Base-by-base conservation (phyloP, 2,797 vertebrate genomes). In the Echiichthys vipera region DNA sequence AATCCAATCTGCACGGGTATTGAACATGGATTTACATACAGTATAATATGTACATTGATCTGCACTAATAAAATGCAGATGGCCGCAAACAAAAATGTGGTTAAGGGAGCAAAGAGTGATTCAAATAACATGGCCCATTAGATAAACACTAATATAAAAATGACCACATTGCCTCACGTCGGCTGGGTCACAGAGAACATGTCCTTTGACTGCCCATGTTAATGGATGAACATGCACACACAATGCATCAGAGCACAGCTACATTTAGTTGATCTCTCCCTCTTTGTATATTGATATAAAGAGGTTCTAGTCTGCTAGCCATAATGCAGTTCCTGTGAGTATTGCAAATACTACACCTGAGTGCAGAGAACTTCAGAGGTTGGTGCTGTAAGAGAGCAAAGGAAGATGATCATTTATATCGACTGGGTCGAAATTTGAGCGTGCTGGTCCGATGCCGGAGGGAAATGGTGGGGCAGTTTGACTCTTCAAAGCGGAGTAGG, bases 391-490 rank as follows among this genome's bases (percentile, higher is more conserved):
- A 49, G 66, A 30, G 46, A 78, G 73, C 61, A 65, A 68, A 66
- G 65, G 64, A 65, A 78, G 83, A 80, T 72, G 78, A 88, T 86
- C 75, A 78, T 81, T 89, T 63, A 43, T 87, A 88, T 91, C 17
- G 88, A 90, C 74, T 77, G 65, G 58, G 55, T 73, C 1, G 58
- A 82, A 82, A 83, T 80, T 70, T 50, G 71, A 89, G 85, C 1
- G 37, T 24, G 68, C 39, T 53, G 77, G 83, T 75, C 74, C 12
- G n/a, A 55, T 77, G 66, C 81, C 42, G n/a, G 25, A 50, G 86
- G 84, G 85, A 83, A 74, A 74, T 63, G 55, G 61, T 49, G 45
- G 57, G 67, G 62, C 67, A 73, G 69, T 76, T 78, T 62, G 80
- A 81, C 65, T 88, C 79, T 78, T 84, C 77, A 71, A 80, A 85